These are phyloP conservation scores for Clepsis dumicolana DNA, from an alignment of 2,888 invertebrate genomes.

Conservation along the genomic window DNA sequence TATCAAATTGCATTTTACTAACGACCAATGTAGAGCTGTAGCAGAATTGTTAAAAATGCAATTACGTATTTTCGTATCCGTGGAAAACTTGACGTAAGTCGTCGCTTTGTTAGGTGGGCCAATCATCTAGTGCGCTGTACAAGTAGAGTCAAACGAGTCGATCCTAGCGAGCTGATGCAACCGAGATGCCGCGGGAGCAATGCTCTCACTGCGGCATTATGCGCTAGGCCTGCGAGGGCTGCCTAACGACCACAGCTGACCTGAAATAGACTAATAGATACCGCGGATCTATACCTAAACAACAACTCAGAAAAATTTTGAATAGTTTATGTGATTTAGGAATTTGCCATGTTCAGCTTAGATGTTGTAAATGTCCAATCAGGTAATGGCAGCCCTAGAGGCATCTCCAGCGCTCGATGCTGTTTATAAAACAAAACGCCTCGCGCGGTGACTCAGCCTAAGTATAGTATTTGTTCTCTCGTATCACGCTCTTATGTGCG, in stretches of 20 bases:
- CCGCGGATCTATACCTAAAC: no score
- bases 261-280: background rate
- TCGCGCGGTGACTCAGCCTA: constrained; percentile 19
- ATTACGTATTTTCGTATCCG: background rate
- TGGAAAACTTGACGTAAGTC: background rate
- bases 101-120: background rate
- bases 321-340: background rate
- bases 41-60: no score
- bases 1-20: no score
- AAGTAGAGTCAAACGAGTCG: constrained; percentile 19
- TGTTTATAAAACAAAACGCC: constrained; percentile 20
- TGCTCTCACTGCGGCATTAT: constrained; percentile 16
- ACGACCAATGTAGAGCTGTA: no score
- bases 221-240: constrained; percentile 14
- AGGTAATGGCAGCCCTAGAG: constrained; percentile 15
- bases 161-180: constrained; percentile 22
- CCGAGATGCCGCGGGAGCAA: constrained; percentile 26
- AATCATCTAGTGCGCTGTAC: background rate
- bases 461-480: constrained; percentile 6
- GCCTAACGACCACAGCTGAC: background rate
- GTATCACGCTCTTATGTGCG: constrained; percentile 10
- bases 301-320: background rate
- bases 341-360: background rate
- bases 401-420: background rate
- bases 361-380: background rate